Evolutionary conservation across 1,140 invertebrate species (phyloP).

Genomic region (Belonocnema kinseyi): DNA sequence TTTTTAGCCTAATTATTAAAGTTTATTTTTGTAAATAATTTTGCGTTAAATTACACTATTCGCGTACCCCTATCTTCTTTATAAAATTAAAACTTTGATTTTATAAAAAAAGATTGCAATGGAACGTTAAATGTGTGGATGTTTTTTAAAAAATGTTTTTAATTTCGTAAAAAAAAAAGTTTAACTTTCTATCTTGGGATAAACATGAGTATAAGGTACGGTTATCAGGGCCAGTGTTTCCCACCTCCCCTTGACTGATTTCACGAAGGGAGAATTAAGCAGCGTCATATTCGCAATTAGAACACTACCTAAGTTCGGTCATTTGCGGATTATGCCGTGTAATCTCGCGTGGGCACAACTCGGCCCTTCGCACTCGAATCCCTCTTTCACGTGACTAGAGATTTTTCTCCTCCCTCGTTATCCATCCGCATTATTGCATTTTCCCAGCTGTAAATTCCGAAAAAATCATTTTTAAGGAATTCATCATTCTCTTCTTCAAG

Average conservation of each 20-base stretch:
- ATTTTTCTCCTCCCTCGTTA: constrained; percentile 40
- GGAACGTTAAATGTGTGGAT: no score
- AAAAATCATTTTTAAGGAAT: no score
- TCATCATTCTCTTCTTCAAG: no score
- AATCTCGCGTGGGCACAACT: constrained; percentile 48
- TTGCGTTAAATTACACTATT: no score
- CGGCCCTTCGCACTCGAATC: constrained; percentile 38
- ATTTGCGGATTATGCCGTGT: constrained; percentile 61
- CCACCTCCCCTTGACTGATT: constrained; percentile 39
- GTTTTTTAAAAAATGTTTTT: no score
- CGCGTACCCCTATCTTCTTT: no score
- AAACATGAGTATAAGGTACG: background rate
- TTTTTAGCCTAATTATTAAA: no score
- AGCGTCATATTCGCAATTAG: constrained; percentile 66
- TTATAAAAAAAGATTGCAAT: no score
- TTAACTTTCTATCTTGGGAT: no score
- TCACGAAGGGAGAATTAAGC: constrained; percentile 60
- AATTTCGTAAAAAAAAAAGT: no score
- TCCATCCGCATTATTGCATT: constrained; percentile 18
- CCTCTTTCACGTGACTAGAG: constrained; percentile 49
- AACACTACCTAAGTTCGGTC: constrained; percentile 54
- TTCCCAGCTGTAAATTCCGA: background rate
- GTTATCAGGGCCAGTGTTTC: constrained; percentile 47
- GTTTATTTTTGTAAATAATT: no score
- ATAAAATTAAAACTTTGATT: no score